Evolutionary conservation across 2,888 invertebrate genomes (phyloP).

Genomic region (Erebia ligea): DNA sequence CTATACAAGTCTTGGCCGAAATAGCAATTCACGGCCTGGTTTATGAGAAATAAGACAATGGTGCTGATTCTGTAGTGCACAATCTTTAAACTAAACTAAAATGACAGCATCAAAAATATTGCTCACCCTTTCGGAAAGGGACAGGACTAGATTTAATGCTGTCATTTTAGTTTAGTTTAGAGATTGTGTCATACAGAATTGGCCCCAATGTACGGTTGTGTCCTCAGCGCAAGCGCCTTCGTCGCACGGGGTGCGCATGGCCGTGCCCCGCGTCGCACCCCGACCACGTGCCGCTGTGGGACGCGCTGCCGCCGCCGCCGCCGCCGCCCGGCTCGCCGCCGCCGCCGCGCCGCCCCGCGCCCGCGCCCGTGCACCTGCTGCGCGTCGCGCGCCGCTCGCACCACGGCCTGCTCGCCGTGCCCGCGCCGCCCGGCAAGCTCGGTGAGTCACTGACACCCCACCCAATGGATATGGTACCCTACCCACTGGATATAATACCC

Average conservation of each 20-base stretch:
- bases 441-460: conserved; percentile 43
- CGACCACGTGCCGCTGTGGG: conserved; percentile 79
- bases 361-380: conserved; percentile 37
- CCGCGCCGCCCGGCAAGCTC: conserved; percentile 43
- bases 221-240: conserved; percentile 53
- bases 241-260: conserved; percentile 72
- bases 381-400: conserved; percentile 26
- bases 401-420: background rate
- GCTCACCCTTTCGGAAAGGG: no score
- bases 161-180: no score
- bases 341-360: conserved; percentile 37
- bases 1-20: no score
- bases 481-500: no score
- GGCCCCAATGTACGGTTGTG: background rate
- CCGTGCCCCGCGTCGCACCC: conserved; percentile 72
- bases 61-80: no score
- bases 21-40: no score
- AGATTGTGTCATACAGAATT: no score
- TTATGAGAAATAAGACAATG: no score
- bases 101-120: no score
- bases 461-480: no score
- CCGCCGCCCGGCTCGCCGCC: conserved; percentile 75
- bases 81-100: no score
- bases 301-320: conserved; percentile 77
- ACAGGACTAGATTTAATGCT: no score